phyloP scores from a whole-genome alignment of 1,140 invertebrate species.

The Drosophila bipectinata region DNA sequence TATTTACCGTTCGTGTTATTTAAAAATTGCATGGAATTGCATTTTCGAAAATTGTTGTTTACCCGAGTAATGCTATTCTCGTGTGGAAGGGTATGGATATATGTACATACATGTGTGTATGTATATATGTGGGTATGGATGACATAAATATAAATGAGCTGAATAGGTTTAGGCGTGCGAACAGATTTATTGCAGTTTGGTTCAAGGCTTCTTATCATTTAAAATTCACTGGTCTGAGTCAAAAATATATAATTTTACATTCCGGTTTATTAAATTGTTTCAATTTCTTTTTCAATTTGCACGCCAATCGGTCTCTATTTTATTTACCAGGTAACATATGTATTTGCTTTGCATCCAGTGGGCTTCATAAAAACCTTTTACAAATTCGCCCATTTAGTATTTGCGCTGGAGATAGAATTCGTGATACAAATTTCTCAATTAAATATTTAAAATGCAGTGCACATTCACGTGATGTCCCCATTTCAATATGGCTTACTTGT shows the following conservation, averaged over 20 bases:
- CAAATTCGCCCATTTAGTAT: constrained; percentile 34
- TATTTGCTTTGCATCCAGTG: neutral
- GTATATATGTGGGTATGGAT: neutral
- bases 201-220: neutral
- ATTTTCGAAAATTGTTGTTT: constrained; percentile 53
- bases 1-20: constrained; percentile 73
- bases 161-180: neutral
- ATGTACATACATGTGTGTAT: neutral
- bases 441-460: constrained; percentile 69
- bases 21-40: constrained; percentile 58
- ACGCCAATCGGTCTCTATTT: constrained; percentile 2
- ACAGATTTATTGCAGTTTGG: neutral
- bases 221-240: neutral
- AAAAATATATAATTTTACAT: neutral
- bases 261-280: neutral
- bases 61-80: constrained; percentile 24
- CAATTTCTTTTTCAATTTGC: neutral
- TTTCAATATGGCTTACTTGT: constrained; percentile 52
- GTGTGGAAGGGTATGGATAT: constrained; percentile 6
- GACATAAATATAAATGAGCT: constrained; percentile 8
- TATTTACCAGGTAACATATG: constrained; percentile 2
- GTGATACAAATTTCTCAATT: constrained; percentile 45
- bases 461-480: constrained; percentile 64
- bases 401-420: constrained; percentile 4
- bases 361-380: neutral